Evolutionary conservation across 1,140 invertebrate species (phyloP).

Genomic region (Zelostemma sp.): DNA sequence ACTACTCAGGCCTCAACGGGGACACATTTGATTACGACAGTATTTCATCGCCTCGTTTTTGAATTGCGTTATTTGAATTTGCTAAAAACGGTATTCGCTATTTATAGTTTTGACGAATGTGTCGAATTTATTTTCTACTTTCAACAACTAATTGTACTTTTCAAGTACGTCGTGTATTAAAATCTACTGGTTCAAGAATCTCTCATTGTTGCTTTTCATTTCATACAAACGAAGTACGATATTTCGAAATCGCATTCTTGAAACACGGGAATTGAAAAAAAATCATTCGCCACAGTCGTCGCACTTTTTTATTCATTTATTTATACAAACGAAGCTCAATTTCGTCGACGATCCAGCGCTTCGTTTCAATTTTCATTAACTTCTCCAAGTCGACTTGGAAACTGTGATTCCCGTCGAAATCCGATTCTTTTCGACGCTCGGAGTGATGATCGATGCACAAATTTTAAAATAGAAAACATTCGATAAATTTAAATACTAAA

Average conservation of each 20-base stretch:
- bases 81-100: slow-evolving; percentile 34
- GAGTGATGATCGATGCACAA: slow-evolving; percentile 28
- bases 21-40: slow-evolving; percentile 47
- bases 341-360: neutral
- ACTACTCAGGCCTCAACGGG: slow-evolving; percentile 70
- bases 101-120: slow-evolving; percentile 15
- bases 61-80: slow-evolving; percentile 26
- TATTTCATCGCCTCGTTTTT: slow-evolving; percentile 10
- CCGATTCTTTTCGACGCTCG: slow-evolving; percentile 10
- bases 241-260: no score
- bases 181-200: slow-evolving; percentile 17
- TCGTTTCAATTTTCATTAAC: neutral
- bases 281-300: neutral
- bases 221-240: no score
- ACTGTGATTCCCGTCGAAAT: neutral
- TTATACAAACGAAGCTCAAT: slow-evolving; percentile 10
- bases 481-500: no score
- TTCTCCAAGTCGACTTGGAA: slow-evolving; percentile 1
- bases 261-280: no score
- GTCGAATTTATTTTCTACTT: neutral
- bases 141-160: no score
- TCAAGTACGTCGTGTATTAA: slow-evolving; percentile 9
- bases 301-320: slow-evolving; percentile 5
- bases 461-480: no score
- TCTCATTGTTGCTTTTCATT: neutral